Percentiles rank a stretch among this genome's conserved stretches.
Conservation (phyloP, 1,140 invertebrate species). For the Drosophila teissieri region DNA sequence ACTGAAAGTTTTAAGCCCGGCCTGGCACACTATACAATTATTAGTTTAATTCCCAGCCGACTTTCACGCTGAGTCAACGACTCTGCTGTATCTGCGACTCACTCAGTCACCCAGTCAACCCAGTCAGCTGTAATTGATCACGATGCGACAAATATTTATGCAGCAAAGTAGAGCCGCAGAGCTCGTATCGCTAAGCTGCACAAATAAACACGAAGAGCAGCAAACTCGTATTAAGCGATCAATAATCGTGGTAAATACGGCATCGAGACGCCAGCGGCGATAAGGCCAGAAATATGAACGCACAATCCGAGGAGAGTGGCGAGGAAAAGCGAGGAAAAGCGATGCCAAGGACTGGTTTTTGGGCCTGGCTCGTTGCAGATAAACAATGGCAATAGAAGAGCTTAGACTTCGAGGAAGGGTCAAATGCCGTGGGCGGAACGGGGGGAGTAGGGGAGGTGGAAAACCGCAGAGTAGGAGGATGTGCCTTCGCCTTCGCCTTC, state of each 20-base stretch:
- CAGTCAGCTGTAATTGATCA: conserved; percentile 65
- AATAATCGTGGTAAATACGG: conserved; percentile 80
- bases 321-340: neutral
- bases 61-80: conserved; percentile 52
- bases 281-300: conserved; percentile 72
- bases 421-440: conserved; percentile 54
- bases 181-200: conserved; percentile 57
- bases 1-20: conserved; percentile 50
- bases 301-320: conserved; percentile 28
- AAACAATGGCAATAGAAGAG: conserved; percentile 82
- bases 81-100: conserved; percentile 11
- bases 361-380: conserved; percentile 62
- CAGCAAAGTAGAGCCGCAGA: conserved; percentile 26
- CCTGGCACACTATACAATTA: conserved; percentile 28
- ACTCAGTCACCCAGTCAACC: conserved; percentile 3
- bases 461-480: conserved; percentile 21
- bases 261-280: conserved; percentile 70
- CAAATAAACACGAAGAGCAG: conserved; percentile 59
- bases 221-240: conserved; percentile 80
- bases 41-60: conserved; percentile 37
- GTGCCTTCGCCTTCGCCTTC: neutral
- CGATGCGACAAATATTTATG: conserved; percentile 55
- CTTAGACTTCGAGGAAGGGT: conserved; percentile 66
- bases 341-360: conserved; percentile 19
- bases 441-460: conserved; percentile 5